phyloP scores from a whole-genome alignment of 1,140 invertebrate genomes.

The Drosophila murphyi region DNA sequence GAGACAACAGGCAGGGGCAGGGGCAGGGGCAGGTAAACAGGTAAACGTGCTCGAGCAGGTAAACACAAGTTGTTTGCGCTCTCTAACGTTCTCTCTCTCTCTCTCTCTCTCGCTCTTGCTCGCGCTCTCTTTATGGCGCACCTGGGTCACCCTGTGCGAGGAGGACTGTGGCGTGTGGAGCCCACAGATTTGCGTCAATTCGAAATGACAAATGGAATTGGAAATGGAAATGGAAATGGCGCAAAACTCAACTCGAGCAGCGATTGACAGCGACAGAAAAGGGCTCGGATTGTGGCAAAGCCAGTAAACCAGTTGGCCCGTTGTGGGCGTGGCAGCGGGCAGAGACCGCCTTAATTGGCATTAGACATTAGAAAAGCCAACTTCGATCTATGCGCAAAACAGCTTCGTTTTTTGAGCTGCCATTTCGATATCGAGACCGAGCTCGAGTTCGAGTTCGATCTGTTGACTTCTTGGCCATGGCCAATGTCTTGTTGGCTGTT shows the following conservation, averaged over 20 bases:
- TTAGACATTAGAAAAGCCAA: constrained; percentile 12
- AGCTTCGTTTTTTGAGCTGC: constrained; percentile 1
- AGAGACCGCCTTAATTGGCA: constrained; percentile 34
- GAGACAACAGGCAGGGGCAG: background rate
- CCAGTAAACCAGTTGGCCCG: constrained; percentile 19
- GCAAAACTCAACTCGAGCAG: constrained; percentile 12
- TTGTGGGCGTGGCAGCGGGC: constrained; percentile 6
- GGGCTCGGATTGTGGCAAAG: constrained; percentile 13
- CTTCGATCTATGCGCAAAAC: background rate
- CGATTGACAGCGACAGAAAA: constrained; percentile 17
- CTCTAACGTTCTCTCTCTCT: background rate
- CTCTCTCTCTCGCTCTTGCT: background rate
- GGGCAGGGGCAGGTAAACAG: constrained; percentile 43
- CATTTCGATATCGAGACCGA: background rate
- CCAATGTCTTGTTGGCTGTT: constrained; percentile 12
- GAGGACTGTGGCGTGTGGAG: no score
- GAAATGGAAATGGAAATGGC: constrained; percentile 36
- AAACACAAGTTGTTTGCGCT: constrained; percentile 14
- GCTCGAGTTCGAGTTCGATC: background rate
- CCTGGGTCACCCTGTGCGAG: constrained; percentile 57
- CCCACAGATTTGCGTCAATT: constrained; percentile 36
- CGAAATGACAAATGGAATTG: constrained; percentile 56
- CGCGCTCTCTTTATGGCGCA: background rate
- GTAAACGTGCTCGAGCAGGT: constrained; percentile 50
- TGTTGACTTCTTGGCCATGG: constrained; percentile 11